These are phyloP conservation scores for Meta bourneti DNA, from an alignment of 2,888 invertebrate genomes.

Conservation along the genomic window DNA sequence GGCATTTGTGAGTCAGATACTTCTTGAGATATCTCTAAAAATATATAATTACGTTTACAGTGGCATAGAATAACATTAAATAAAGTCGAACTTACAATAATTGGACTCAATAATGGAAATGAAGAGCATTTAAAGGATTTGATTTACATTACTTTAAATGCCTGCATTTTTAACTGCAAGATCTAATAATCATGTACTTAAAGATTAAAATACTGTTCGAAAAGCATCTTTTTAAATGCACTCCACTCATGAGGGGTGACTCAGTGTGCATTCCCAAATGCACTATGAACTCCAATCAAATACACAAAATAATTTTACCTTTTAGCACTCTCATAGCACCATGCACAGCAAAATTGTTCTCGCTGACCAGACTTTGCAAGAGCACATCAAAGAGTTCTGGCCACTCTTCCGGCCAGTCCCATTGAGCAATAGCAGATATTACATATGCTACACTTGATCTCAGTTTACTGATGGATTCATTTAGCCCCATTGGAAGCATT, in stretches of 20 bases:
- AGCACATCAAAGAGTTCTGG: constrained; percentile 86
- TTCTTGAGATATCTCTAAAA: constrained; percentile 85
- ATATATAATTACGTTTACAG: not conserved
- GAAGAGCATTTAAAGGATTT: too few species aligned
- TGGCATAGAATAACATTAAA: not conserved
- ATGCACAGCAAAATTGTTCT: constrained; percentile 83
- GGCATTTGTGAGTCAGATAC: constrained; percentile 85
- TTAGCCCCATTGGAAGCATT: constrained; percentile 85
- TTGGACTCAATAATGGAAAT: not conserved
- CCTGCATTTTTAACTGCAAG: too few species aligned
- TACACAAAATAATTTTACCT: constrained; percentile 78
- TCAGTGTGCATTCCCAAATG: not conserved
- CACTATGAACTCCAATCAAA: not conserved
- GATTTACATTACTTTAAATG: too few species aligned
- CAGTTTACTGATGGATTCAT: constrained; percentile 86
- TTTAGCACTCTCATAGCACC: constrained; percentile 87
- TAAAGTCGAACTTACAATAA: not conserved
- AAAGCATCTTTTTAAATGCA: not conserved
- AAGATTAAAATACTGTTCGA: too few species aligned
- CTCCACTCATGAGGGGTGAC: not conserved
- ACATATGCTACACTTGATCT: constrained; percentile 86
- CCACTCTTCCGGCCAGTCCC: constrained; percentile 89
- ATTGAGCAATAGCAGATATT: constrained; percentile 86
- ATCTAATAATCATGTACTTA: too few species aligned
- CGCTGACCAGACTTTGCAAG: constrained; percentile 85